Conservation (phyloP, 2,888 invertebrate species). For the Herminia tarsipennalis region DNA sequence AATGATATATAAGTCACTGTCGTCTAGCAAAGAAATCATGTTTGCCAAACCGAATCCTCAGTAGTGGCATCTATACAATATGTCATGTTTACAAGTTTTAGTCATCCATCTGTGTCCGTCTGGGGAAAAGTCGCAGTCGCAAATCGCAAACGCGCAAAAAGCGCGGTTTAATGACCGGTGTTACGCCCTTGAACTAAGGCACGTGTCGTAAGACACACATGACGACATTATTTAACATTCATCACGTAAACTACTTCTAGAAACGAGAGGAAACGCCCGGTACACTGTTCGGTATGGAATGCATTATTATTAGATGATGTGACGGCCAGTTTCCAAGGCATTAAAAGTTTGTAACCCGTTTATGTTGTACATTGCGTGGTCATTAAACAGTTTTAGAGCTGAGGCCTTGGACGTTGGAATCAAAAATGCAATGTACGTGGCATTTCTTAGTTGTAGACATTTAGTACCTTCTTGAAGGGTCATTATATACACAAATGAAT, state of each 20-base stretch:
- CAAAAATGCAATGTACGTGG: conserved; percentile 9
- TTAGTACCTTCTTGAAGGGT: not conserved
- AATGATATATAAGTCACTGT: conserved; percentile 16
- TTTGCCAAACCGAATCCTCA: conserved; percentile 27
- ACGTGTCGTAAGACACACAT: conserved; percentile 50
- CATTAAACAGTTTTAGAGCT: conserved; percentile 10
- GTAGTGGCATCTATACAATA: conserved; percentile 27
- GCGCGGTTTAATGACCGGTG: conserved; percentile 64
- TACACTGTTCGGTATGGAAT: conserved; percentile 45
- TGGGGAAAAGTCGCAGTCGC: too few species aligned
- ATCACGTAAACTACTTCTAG: conserved; percentile 49
- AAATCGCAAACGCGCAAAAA: conserved; percentile 64
- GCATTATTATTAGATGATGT: conserved; percentile 47
- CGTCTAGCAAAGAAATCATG: conserved; percentile 6
- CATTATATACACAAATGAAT: not conserved
- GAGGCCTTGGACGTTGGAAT: conserved; percentile 7
- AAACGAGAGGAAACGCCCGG: conserved; percentile 51
- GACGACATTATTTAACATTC: conserved; percentile 54
- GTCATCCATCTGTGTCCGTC: conserved; percentile 58
- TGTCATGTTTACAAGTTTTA: conserved; percentile 44
- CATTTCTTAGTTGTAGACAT: conserved; percentile 1
- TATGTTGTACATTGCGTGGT: conserved; percentile 17
- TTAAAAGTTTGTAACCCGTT: conserved; percentile 18
- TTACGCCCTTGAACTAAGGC: conserved; percentile 68
- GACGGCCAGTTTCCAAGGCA: conserved; percentile 23